Evolutionary conservation across 1,140 invertebrate species (phyloP), one percentile per base, ranked within the genome.

Genomic region (Akabosia matsudoensis): DNA sequence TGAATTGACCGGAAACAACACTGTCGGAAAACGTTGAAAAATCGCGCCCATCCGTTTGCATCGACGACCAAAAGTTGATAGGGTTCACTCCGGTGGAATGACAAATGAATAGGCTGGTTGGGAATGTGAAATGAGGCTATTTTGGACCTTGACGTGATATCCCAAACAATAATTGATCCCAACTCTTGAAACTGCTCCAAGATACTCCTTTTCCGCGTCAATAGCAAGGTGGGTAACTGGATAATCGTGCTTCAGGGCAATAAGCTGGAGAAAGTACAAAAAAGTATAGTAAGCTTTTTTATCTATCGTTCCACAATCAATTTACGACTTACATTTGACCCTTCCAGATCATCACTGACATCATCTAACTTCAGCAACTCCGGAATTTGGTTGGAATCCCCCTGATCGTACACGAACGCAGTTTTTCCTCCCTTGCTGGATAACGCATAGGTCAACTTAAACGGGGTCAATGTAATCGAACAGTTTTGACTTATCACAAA

Each of bases 401-500:
- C 30, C 7, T 67, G 61, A 30, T 67, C 30, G 28, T 67, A 67
- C 61, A 67, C 61, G 22, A 16, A 67, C 7, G 31, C 61, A 31
- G 4, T 31, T n/a, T 28, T 30, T 2, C 30, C 61, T 30, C 30
- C 30, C 31, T 30, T 7, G 24, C 26, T 67, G 24, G 61, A 67
- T 10, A 67, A 13, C 1, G 61, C 61, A n/a, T 67, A 67, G 7
- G 61, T 67, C 31, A 67, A 31, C 10, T 67, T 28, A n/a, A 67
- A 30, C 1, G 61, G 61, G 30, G 7, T 31, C 13, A 67, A 30
- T 30, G 61, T 67, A 2, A 67, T 67, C 26, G 61, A 67, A n/a
- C 61, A 67, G n/a, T 67, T 67, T 31, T 67, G 61, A 22, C 61
- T 67, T 4, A 67, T 67, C 10, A 31, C 28, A 31, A 67, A 67